Evolutionary conservation across 2,797 vertebrate species (phyloP), one percentile per base, ranked within the genome.

Genomic region (Pangasius sanitwongsei): DNA sequence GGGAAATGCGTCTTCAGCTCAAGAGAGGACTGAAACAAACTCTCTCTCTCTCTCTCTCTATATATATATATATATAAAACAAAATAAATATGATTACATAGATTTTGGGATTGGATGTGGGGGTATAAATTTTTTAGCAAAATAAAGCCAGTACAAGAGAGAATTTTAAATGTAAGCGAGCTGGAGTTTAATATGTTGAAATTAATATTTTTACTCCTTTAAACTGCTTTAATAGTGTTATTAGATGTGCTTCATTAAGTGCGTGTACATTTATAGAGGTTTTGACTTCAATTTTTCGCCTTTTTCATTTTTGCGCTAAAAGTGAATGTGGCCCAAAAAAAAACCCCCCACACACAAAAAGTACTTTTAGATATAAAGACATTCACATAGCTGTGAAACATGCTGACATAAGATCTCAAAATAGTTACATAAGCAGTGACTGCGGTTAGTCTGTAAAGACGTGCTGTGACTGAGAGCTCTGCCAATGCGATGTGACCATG

Each of bases 381-480:
- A 50, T 37, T 15, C 16, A 44, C n/a, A 61, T 50, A 41, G 9
- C 41, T 81, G 61, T 63, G 65, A 86, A 81, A 61, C 12, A 59
- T 25, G 20, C 50, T 74, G 67, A 80, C 65, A 80, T 34, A 78
- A 69, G 34, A 59, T 25, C 65, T 48, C 12, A 82, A 82, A 86
- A 20, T 7, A 80, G 57, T 25, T 70, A 28, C n/a, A 55, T 44
- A 86, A 34, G 65, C 77, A 63, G 15, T 59, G 81, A n/a, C 57
- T 83, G 6, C 59, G n/a, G 59, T n/a, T 20, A 12, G 34, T 74
- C 86, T 82, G 20, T 81, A 34, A 72, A 72, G 59, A 83, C 75
- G 18, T 78, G 72, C 57, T 84, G 57, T 75, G 81, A 53, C 63
- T 69, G 70, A 77, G 50, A 82, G 75, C 6, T 81, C 65, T 28